Conservation (phyloP, 2,113 vertebrate species). For the Collichthys lucidus region DNA sequence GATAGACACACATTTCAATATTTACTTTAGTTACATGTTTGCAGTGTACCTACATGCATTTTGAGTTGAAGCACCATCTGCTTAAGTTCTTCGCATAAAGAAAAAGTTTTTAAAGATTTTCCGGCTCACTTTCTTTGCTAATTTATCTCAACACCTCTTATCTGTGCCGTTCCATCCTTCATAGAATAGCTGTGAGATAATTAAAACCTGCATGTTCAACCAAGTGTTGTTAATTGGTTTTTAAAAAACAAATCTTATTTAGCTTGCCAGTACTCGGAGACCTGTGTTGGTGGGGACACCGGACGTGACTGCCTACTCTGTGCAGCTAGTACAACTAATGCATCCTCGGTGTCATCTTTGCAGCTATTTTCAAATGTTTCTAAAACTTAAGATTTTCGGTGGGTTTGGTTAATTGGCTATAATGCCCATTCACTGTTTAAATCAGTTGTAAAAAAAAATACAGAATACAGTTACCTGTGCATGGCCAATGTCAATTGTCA, state of each 20-base stretch:
- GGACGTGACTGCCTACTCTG: not conserved
- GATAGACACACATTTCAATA: not conserved
- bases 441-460: not conserved
- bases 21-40: not conserved
- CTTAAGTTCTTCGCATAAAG: not conserved
- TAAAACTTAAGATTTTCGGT: not conserved
- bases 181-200: not conserved
- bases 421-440: not conserved
- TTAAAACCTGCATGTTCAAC: not conserved
- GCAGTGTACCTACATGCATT: not conserved
- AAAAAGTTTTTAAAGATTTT: not conserved
- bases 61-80: not conserved
- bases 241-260: not conserved
- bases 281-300: not conserved
- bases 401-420: not conserved
- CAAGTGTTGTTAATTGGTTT: not conserved
- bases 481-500: too few relatives aligned
- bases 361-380: not conserved
- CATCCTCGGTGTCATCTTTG: not conserved
- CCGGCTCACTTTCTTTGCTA: not conserved
- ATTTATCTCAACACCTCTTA: not conserved
- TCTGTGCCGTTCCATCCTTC: not conserved
- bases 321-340: not conserved
- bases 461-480: not conserved
- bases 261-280: not conserved